Conservation (phyloP, 2,888 invertebrate species). For the Dendrolimus houi region DNA sequence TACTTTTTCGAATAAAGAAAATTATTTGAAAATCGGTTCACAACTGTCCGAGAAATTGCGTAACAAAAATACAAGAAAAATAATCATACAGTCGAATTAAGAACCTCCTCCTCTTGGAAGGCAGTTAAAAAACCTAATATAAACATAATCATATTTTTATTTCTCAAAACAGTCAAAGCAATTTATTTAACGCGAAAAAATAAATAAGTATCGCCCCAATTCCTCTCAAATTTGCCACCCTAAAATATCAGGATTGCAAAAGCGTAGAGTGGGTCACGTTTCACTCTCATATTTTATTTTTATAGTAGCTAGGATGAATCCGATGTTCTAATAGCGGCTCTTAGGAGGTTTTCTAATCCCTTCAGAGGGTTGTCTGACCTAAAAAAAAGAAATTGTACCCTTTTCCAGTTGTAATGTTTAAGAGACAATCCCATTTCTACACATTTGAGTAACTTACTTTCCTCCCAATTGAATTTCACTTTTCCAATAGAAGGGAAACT, state of each 20-base stretch:
- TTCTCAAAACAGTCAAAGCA: too few species aligned
- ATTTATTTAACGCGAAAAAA: too few species aligned
- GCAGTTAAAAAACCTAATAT: too few species aligned
- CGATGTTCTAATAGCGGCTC: constrained; percentile 38
- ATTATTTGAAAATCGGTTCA: too few species aligned
- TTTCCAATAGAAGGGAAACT: neutral
- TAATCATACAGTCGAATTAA: too few species aligned
- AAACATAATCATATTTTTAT: too few species aligned
- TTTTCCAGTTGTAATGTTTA: constrained; percentile 39
- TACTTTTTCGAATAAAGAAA: too few species aligned
- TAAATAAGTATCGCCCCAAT: too few species aligned
- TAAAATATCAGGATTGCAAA: constrained; percentile 26
- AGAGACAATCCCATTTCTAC: constrained; percentile 12
- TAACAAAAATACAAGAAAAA: too few species aligned
- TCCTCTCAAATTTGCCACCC: neutral
- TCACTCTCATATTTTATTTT: constrained; percentile 42
- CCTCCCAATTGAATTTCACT: neutral
- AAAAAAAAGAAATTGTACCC: constrained; percentile 45
- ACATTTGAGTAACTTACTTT: neutral
- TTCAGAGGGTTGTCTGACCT: constrained; percentile 35
- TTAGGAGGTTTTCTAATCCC: constrained; percentile 35
- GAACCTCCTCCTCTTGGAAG: too few species aligned
- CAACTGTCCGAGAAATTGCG: too few species aligned
- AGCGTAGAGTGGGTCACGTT: constrained; percentile 24
- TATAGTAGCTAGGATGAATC: constrained; percentile 35